These are phyloP conservation scores for Fragum sueziense DNA, from an alignment of 2,888 invertebrate genomes.

Conservation along the genomic window DNA sequence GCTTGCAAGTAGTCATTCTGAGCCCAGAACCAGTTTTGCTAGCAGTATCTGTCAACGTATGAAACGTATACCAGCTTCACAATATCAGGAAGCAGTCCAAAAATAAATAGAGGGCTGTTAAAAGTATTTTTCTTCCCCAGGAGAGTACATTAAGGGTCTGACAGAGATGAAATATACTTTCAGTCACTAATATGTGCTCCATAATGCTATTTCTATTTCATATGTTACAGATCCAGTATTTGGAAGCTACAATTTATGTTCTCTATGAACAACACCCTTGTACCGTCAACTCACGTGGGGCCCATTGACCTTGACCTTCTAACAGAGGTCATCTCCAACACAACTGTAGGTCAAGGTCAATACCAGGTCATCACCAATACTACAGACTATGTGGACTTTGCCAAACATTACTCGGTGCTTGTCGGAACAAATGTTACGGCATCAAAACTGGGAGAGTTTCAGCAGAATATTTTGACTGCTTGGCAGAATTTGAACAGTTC, in stretches of 20 bases:
- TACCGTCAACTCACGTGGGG: slow-evolving; percentile 25
- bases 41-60: too few species aligned
- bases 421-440: slow-evolving; percentile 55
- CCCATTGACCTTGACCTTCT: slow-evolving; percentile 40
- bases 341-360: slow-evolving; percentile 34
- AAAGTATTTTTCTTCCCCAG: too few species aligned
- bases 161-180: too few species aligned
- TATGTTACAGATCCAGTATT: slow-evolving; percentile 46
- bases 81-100: too few species aligned
- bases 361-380: slow-evolving; percentile 38
- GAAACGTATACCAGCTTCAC: too few species aligned
- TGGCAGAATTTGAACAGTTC: slow-evolving; percentile 40
- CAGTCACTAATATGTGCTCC: too few species aligned
- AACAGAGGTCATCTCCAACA: slow-evolving; percentile 24
- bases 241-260: slow-evolving; percentile 60
- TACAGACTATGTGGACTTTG: slow-evolving; percentile 44
- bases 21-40: too few species aligned
- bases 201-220: too few species aligned
- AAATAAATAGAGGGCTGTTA: too few species aligned
- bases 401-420: slow-evolving; percentile 55
- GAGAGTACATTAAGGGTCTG: too few species aligned
- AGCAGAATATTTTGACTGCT: slow-evolving; percentile 43
- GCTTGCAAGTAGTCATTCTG: too few species aligned
- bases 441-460: slow-evolving; percentile 40
- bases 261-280: slow-evolving; percentile 44